Evolutionary conservation across 2,113 vertebrate genomes (phyloP), one percentile per base, ranked within the genome.

Genomic region (Eolophus roseicapilla): DNA sequence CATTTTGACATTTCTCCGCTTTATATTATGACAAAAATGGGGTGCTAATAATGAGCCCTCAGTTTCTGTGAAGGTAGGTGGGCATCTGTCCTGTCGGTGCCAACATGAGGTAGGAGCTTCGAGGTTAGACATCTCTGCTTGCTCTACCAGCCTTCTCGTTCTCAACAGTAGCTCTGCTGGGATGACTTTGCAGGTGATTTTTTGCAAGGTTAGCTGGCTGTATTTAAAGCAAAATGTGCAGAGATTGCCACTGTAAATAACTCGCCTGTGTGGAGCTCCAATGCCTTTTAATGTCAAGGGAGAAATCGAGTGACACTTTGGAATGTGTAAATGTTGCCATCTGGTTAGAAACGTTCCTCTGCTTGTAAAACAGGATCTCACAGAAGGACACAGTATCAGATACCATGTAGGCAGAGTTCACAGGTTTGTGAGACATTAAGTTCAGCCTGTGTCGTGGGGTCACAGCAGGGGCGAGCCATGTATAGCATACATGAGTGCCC

Each of bases 21-120:
- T 4, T 41, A 6, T 43, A 9, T 11, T 62, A 21, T 2, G 6
- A 19, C 23, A 21, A 33, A 71, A 88, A 17, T 16, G 41, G 18
- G 13, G 9, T 49, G 31, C 14, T 37, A 69, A 2, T 1, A 68
- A 41, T 3, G 17, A 16, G 19, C 27, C 11, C 16, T 49, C 1
- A 0, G 13, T 55, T 83, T 67, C 73, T 49, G 17, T 20, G 8
- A 43, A 75, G 31, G 20, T 50, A 43, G 49, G 25, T 43, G 19
- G 23, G 16, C 28, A 53, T 29, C 41, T 23, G 27, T 27, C 16
- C 25, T 33, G 23, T 17, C 0, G 0, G 29, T 53, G 67, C 55
- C 69, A 29, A 1, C 1, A 1, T 0, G 0, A 70, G 37, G 18
- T 6, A 6, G 77, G 69, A 84, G 39, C 27, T 79, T 68, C 0